A percentile compares a stretch with the other conserved stretches of the same genome.
Evolutionary conservation across 2,888 invertebrate genomes (phyloP).

Genomic region (Galeopsomyia nigrocyanea): DNA sequence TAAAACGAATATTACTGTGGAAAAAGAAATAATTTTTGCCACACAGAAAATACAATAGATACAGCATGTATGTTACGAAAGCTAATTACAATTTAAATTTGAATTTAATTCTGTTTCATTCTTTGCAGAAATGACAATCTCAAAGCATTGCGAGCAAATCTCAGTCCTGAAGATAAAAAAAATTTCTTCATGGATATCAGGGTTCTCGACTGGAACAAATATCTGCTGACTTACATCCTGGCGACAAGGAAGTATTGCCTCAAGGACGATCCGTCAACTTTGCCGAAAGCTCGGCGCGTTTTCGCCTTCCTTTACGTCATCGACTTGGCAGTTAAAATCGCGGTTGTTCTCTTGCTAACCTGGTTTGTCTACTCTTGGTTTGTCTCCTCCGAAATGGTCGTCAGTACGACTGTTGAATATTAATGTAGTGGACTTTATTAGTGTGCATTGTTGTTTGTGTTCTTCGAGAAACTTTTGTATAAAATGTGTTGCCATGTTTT

Average conservation of each 20-base stretch:
- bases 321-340: slow-evolving; percentile 55
- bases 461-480: background rate
- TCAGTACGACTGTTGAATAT: slow-evolving; percentile 26
- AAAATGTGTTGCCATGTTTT: background rate
- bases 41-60: too few species aligned
- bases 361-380: slow-evolving; percentile 60
- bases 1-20: too few species aligned
- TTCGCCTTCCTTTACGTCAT: slow-evolving; percentile 65
- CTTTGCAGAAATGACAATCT: slow-evolving; percentile 59
- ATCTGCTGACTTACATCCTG: slow-evolving; percentile 79
- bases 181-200: slow-evolving; percentile 69
- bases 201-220: slow-evolving; percentile 75
- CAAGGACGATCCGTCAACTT: slow-evolving; percentile 83
- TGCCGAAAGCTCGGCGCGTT: slow-evolving; percentile 79
- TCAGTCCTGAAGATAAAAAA: slow-evolving; percentile 64
- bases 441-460: background rate
- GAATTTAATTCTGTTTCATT: too few species aligned
- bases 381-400: slow-evolving; percentile 43
- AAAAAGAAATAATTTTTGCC: too few species aligned
- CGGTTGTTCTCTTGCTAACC: slow-evolving; percentile 50
- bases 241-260: slow-evolving; percentile 88
- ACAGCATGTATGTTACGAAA: too few species aligned
- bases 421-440: too few species aligned
- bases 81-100: too few species aligned
- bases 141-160: slow-evolving; percentile 51